Percentiles rank a stretch among this genome's conserved stretches.
Conservation (phyloP, 2,888 invertebrate species). For the Coremacera marginata region DNA sequence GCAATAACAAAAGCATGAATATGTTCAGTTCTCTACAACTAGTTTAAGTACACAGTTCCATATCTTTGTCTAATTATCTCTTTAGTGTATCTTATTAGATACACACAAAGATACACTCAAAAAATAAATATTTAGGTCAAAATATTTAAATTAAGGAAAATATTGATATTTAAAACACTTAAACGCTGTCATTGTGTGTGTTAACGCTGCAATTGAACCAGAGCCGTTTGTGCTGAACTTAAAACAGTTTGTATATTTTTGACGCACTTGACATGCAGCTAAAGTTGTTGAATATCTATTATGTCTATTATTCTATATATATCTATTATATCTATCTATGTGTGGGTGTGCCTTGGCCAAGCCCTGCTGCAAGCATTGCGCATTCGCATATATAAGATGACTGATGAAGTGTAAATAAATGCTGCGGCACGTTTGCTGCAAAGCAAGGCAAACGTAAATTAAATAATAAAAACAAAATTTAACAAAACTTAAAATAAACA, state of each 20-base stretch:
- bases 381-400: background rate
- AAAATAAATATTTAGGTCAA: too few relatives aligned
- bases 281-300: background rate
- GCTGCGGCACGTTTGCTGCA: background rate
- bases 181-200: too few relatives aligned
- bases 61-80: too few relatives aligned
- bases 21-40: too few relatives aligned
- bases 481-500: background rate
- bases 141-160: too few relatives aligned
- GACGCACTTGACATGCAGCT: background rate
- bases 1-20: too few relatives aligned
- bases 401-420: background rate
- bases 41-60: too few relatives aligned
- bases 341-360: background rate
- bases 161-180: too few relatives aligned
- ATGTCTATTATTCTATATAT: background rate
- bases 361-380: constrained; percentile 7
- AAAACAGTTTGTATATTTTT: background rate
- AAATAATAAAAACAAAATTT: background rate
- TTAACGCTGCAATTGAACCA: background rate
- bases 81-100: too few relatives aligned
- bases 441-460: background rate
- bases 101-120: too few relatives aligned
- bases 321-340: background rate
- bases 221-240: background rate